Evolutionary conservation across 2,113 vertebrate genomes (phyloP), one percentile per base, ranked within the genome.

Genomic region (Eublepharis macularius): DNA sequence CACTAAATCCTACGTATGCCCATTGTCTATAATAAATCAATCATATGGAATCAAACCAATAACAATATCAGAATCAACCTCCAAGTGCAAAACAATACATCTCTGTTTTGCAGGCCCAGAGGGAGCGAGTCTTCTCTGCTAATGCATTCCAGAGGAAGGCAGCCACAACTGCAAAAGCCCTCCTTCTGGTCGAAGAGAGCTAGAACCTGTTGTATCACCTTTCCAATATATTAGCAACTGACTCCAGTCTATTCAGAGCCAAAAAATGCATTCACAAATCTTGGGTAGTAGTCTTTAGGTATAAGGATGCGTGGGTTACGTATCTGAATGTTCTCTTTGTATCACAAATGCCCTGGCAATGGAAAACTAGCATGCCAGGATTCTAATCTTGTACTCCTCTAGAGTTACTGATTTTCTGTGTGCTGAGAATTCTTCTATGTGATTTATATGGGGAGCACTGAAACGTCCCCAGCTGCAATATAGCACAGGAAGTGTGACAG

Each of bases 261-360:
- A 43, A 47, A 39, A 91, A 14, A 1, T 17, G 4, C 82, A 39
- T 73, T 77, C 90, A 84, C 66, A 88, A 86, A 87, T 51, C 39
- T 0, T 41, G 0, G 81, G 11, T 49, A n/a, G 36, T 81, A 21
- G 14, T 34, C 1, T 34, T 24, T 8, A 11, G 45, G 14, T 32
- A 32, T 26, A 75, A 12, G 41, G 19, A 24, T 41, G 17, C 19
- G 17, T 19, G 41, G 41, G 17, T 6, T 45, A 43, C 24, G 68
- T n/a, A 19, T 6, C 5, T 17, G 43, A 80, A 68, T 68, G 19
- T 68, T n/a, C 32, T 24, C 43, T n/a, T 24, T 19, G 24, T 43
- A 68, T 49, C 63, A 68, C 34, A 81, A 45, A 32, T 29, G 47
- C 12, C 43, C 79, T 36, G n/a, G 1, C 43, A 12, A 63, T 39